Percentiles rank a stretch among this genome's conserved stretches.
Conservation (phyloP, 2,888 invertebrate genomes). For the Eupeodes latifasciatus region DNA sequence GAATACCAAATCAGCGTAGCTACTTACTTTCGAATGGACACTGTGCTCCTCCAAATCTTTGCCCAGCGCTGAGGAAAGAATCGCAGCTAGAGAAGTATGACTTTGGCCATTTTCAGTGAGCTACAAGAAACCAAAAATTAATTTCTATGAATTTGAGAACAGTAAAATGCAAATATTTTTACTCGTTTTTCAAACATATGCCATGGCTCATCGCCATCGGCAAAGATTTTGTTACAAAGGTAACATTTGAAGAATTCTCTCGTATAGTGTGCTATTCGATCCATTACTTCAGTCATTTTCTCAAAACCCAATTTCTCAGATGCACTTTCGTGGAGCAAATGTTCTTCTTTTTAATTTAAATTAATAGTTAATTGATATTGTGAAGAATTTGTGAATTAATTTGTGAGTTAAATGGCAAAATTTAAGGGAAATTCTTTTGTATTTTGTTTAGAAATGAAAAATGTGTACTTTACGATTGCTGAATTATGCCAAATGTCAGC, state of each 20-base stretch:
- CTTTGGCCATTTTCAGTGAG: slow-evolving; percentile 60
- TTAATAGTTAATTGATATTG: background rate
- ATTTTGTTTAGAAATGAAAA: slow-evolving; percentile 19
- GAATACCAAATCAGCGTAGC: background rate
- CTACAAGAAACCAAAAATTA: slow-evolving; percentile 7
- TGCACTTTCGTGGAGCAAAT: background rate
- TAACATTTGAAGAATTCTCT: slow-evolving; percentile 71
- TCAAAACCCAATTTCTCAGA: background rate
- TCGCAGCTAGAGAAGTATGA: slow-evolving; percentile 62
- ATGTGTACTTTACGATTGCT: slow-evolving; percentile 30
- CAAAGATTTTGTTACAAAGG: slow-evolving; percentile 71
- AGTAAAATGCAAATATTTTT: background rate
- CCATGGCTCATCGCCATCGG: slow-evolving; percentile 70
- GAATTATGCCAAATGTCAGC: slow-evolving; percentile 53
- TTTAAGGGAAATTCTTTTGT: background rate
- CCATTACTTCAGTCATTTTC: slow-evolving; percentile 65
- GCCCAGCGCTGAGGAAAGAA: slow-evolving; percentile 75
- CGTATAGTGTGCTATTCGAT: slow-evolving; percentile 54
- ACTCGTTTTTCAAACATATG: slow-evolving; percentile 76
- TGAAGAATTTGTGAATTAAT: background rate
- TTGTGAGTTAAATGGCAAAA: background rate
- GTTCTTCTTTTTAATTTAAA: background rate
- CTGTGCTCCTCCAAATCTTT: slow-evolving; percentile 84
- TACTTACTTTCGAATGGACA: slow-evolving; percentile 85
- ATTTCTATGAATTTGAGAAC: background rate